A percentile compares a stretch with the other conserved stretches of the same genome.
These are phyloP conservation scores for Hoplodrina ambigua DNA, from an alignment of 2,888 invertebrate genomes.

Conservation along the genomic window DNA sequence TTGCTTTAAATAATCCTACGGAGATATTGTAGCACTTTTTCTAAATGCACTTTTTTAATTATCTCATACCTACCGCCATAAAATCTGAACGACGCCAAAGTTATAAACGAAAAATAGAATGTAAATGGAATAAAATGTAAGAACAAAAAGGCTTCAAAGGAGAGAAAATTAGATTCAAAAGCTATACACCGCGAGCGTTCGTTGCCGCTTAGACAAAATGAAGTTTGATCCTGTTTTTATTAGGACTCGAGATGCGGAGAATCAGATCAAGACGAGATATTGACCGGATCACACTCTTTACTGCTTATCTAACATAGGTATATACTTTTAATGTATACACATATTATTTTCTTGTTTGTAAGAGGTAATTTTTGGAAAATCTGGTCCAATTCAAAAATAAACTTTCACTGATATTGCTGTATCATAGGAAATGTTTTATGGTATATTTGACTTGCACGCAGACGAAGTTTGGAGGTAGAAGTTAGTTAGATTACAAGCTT, in stretches of 20 bases:
- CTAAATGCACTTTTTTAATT: slow-evolving; percentile 1
- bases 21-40: slow-evolving; percentile 21
- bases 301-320: slow-evolving; percentile 15
- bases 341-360: no score
- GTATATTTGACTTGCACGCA: no score
- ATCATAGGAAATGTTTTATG: no score
- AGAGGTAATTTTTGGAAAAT: no score
- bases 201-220: slow-evolving; percentile 74
- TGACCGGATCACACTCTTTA: slow-evolving; percentile 40
- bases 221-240: slow-evolving; percentile 80
- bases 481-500: no score
- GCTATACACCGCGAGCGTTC: slow-evolving; percentile 77
- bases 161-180: slow-evolving; percentile 80
- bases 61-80: not conserved
- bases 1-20: slow-evolving; percentile 17
- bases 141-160: slow-evolving; percentile 63
- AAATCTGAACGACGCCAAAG: slow-evolving; percentile 48
- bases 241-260: slow-evolving; percentile 63
- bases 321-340: not conserved
- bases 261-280: slow-evolving; percentile 54
- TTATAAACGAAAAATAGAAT: slow-evolving; percentile 62
- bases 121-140: slow-evolving; percentile 61
- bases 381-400: no score
- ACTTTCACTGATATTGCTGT: no score
- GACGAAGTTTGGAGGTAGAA: no score